phyloP scores from a whole-genome alignment of 2,888 invertebrate genomes.

The Bhutanitis thaidina region DNA sequence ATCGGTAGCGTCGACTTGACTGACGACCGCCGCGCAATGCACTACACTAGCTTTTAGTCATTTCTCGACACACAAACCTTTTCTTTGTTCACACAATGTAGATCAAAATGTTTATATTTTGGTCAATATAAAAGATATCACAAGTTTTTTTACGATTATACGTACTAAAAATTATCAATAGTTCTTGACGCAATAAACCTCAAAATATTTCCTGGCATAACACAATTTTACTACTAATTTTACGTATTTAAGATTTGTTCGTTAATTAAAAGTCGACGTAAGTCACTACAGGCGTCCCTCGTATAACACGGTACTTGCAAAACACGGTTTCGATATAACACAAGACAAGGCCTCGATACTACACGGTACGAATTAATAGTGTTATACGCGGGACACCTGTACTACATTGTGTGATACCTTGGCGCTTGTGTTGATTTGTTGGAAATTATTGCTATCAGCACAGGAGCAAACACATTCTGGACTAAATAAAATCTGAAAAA shows the following conservation, averaged over 20 bases:
- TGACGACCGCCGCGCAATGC: conserved; percentile 1
- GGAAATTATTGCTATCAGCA: conserved; percentile 67
- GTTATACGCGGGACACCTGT: too few species aligned
- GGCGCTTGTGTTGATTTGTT: conserved; percentile 72
- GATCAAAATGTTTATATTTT: neutral
- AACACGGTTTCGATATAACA: too few species aligned
- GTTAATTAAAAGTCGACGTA: conserved; percentile 18
- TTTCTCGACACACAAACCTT: neutral
- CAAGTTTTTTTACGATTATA: conserved; percentile 7
- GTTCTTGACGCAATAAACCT: neutral
- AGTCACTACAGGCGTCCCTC: too few species aligned
- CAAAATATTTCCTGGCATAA: neutral
- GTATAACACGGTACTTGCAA: too few species aligned
- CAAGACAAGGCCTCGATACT: too few species aligned
- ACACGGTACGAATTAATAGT: too few species aligned
- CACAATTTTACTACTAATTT: conserved; percentile 3
- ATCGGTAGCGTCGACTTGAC: conserved; percentile 12
- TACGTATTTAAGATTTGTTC: conserved; percentile 17
- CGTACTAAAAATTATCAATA: conserved; percentile 2
- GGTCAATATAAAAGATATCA: conserved; percentile 17
- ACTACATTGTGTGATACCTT: conserved; percentile 44
- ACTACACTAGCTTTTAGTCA: conserved; percentile 2
- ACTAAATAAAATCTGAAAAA: conserved; percentile 79
- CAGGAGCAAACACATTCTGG: conserved; percentile 78
- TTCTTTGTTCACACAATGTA: conserved; percentile 17